A percentile compares a stretch with the other conserved stretches of the same genome.
Conservation (phyloP, 2,888 invertebrate genomes). For the Cremastinae sp. region DNA sequence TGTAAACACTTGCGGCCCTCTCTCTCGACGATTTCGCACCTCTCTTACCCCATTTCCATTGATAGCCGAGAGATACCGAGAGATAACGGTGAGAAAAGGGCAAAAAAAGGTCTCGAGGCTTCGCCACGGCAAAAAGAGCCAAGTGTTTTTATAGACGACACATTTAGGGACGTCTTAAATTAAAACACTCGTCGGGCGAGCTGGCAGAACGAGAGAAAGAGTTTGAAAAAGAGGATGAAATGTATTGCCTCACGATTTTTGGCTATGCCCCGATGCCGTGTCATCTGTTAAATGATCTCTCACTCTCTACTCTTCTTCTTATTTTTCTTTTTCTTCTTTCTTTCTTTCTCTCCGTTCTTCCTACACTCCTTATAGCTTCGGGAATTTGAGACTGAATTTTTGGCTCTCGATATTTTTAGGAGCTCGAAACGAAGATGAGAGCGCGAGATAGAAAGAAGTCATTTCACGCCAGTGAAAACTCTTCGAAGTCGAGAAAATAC, state of each 20-base stretch:
- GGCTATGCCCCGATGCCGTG: slow-evolving; percentile 49
- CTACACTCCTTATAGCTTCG: slow-evolving; percentile 2
- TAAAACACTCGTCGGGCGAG: slow-evolving; percentile 71
- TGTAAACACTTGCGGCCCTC: slow-evolving; percentile 17
- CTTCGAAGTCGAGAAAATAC: too few relatives aligned
- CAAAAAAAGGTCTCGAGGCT: background rate
- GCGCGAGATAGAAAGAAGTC: background rate
- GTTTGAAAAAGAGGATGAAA: slow-evolving; percentile 32
- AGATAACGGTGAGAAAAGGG: slow-evolving; percentile 3
- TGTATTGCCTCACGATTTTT: slow-evolving; percentile 62
- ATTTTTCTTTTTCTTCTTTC: slow-evolving; percentile 2
- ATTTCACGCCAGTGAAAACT: too few relatives aligned
- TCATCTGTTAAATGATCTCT: slow-evolving; percentile 11
- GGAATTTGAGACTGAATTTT: slow-evolving; percentile 42
- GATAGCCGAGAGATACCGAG: background rate
- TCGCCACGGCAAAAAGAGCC: background rate
- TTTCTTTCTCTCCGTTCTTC: background rate
- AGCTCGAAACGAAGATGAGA: background rate
- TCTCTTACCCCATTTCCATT: background rate
- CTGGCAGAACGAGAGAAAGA: slow-evolving; percentile 71
- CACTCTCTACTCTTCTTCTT: background rate
- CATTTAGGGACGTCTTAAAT: slow-evolving; percentile 78
- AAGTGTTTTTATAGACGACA: slow-evolving; percentile 68
- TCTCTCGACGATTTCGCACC: background rate
- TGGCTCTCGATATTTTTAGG: slow-evolving; percentile 51